Evolutionary conservation across 1,140 invertebrate genomes (phyloP).

Genomic region (Alviniconcha marisindica): DNA sequence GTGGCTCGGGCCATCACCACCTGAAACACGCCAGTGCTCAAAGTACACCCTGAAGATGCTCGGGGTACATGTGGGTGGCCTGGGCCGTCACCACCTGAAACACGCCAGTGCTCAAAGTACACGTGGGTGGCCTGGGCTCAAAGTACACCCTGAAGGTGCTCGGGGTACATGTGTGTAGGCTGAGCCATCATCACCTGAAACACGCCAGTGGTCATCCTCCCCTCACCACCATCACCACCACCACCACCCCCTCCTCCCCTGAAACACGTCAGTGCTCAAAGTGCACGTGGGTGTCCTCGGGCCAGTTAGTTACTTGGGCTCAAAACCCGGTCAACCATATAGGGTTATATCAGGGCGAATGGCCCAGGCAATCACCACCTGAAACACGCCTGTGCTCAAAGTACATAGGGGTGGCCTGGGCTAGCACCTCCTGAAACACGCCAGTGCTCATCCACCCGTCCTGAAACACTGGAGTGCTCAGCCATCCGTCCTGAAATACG

Average conservation of each 20-base stretch:
- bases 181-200: slow-evolving; percentile 61
- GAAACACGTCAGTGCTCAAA: slow-evolving; percentile 62
- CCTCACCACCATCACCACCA: slow-evolving; percentile 64
- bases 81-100: slow-evolving; percentile 65
- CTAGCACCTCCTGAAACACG: slow-evolving; percentile 59
- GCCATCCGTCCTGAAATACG: too few species aligned
- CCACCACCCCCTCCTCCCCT: too few species aligned
- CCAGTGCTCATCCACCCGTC: slow-evolving; percentile 22
- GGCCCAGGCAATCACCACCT: slow-evolving; percentile 66
- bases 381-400: slow-evolving; percentile 62
- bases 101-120: slow-evolving; percentile 70
- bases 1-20: slow-evolving; percentile 66
- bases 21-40: slow-evolving; percentile 55
- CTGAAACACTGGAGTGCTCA: too few species aligned
- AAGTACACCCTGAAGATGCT: too few species aligned
- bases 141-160: slow-evolving; percentile 73
- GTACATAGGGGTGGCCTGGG: slow-evolving; percentile 68
- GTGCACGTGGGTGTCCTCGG: slow-evolving; percentile 67
- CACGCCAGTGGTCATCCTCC: slow-evolving; percentile 67
- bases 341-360: slow-evolving; percentile 58
- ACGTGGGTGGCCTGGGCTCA: slow-evolving; percentile 69
- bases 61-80: slow-evolving; percentile 71
- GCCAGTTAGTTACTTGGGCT: too few species aligned
- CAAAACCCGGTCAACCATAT: too few species aligned
- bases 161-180: slow-evolving; percentile 70